A percentile compares a stretch with the other conserved stretches of the same genome.
Evolutionary conservation across 92 coral and sea anemone genomes (phyloP).

Genomic region (Phenganax stokvisi): DNA sequence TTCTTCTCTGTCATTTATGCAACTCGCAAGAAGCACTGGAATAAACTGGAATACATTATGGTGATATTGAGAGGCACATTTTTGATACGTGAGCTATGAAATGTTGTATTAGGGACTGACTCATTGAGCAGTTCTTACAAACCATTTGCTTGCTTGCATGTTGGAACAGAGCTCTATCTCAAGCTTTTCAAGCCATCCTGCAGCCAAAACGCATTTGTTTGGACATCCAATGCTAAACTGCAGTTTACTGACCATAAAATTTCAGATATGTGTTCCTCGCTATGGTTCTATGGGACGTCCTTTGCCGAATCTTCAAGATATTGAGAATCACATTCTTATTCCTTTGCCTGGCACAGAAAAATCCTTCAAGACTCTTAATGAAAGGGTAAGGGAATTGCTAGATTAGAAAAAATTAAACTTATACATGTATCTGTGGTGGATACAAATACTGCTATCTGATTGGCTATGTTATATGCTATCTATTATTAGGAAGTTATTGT

Average conservation of each 20-base stretch:
- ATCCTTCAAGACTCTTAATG: constrained; percentile 61
- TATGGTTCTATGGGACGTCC: constrained; percentile 77
- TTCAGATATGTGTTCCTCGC: constrained; percentile 81
- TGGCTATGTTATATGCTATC: background rate
- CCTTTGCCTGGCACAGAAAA: constrained; percentile 52
- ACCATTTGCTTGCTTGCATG: too few relatives aligned
- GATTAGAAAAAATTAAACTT: background rate
- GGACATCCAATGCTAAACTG: too few relatives aligned
- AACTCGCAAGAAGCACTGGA: too few relatives aligned
- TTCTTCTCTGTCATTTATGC: too few relatives aligned
- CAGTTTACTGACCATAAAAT: background rate
- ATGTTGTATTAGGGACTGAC: too few relatives aligned
- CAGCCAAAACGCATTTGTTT: too few relatives aligned
- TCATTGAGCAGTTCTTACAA: too few relatives aligned
- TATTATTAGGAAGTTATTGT: constrained; percentile 72
- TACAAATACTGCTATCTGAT: background rate
- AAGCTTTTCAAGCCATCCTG: too few relatives aligned
- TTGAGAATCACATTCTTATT: constrained; percentile 76
- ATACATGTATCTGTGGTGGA: background rate
- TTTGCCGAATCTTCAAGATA: constrained; percentile 62
- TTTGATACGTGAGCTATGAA: too few relatives aligned
- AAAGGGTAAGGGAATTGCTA: constrained; percentile 49
- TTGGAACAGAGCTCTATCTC: too few relatives aligned
- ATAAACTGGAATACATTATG: too few relatives aligned
- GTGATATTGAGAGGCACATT: too few relatives aligned